These are phyloP conservation scores for Sphaeramia orbicularis DNA, from an alignment of 2,797 vertebrate species.

Conservation along the genomic window DNA sequence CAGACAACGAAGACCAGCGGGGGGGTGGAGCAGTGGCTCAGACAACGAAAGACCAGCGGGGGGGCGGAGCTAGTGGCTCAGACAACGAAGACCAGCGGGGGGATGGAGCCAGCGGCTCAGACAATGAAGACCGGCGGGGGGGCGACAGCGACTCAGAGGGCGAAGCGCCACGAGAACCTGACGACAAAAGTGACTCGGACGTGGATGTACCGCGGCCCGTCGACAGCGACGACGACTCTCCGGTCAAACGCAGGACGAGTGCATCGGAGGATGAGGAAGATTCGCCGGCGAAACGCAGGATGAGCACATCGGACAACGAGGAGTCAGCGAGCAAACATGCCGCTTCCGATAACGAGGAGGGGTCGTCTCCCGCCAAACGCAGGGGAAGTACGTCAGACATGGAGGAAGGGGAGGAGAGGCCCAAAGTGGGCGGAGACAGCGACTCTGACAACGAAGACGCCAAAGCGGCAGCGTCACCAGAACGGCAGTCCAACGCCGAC, in stretches of 20 bases:
- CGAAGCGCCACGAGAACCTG: slow-evolving; percentile 58
- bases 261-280: no score
- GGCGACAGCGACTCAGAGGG: slow-evolving; percentile 87
- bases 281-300: slow-evolving; percentile 75
- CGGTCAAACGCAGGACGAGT: no score
- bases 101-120: slow-evolving; percentile 69
- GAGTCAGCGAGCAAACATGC: slow-evolving; percentile 27
- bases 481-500: slow-evolving; percentile 79
- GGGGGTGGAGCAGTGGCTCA: slow-evolving; percentile 71
- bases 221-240: slow-evolving; percentile 80
- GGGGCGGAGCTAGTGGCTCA: slow-evolving; percentile 72
- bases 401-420: slow-evolving; percentile 35
- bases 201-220: slow-evolving; percentile 70
- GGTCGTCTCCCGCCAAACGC: slow-evolving; percentile 8
- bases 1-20: slow-evolving; percentile 78
- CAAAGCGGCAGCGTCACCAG: slow-evolving; percentile 64
- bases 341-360: slow-evolving; percentile 17
- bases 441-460: slow-evolving; percentile 86
- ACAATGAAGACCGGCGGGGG: slow-evolving; percentile 73
- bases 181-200: slow-evolving; percentile 81
- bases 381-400: slow-evolving; percentile 51
- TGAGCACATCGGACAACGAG: slow-evolving; percentile 85
- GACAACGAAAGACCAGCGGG: slow-evolving; percentile 79
- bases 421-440: slow-evolving; percentile 65
- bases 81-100: slow-evolving; percentile 76